Base-by-base conservation (phyloP, 2,797 vertebrate species). In the Sciurus vulgaris region DNA sequence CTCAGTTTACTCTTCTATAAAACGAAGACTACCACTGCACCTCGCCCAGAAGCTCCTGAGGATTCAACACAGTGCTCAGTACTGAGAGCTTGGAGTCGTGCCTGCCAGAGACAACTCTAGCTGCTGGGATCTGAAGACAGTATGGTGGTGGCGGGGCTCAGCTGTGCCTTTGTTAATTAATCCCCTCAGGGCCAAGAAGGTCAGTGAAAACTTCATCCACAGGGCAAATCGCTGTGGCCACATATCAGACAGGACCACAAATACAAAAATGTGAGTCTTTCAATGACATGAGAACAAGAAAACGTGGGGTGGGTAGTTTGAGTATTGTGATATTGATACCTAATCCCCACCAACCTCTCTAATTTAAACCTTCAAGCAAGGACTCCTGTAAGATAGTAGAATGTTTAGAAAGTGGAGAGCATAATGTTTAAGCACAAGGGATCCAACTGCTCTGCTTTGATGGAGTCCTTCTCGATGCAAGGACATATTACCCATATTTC, bases 381-480 rank as follows among this genome's bases (percentile, higher is more conserved):
- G 97, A 89, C 54, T 76, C 49, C 49, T 70, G 4, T 28, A 91
- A 89, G 95, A 85, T 0, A 82, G 81, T 44, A 54, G 86, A 49
- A 84, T 54, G 81, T n/a, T 91, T 86, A 88, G 49, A 59, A 63
- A 82, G 59, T 30, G 44, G 74, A 65, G 77, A 91, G 72, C 86
- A 88, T 26, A 69, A 79, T 78, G 88, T 88, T 65, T 47, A 83
- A 91, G 92, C 95, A 91, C 92, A 28, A 69, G 93, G 89, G 92
- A 95, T 93, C 78, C 84, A 67, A 69, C n/a, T 44, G 81, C 77
- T 24, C 69, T 49, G 73, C 97, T 96, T 74, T 96, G 96, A 96
- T 88, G 95, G 79, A 95, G 97, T 95, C 97, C 95, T 94, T 92
- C 88, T 67, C 20, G 0, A 86, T n/a, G 69, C 96, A 97, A 97